Conservation (phyloP, 2,888 invertebrate species). For the Tortricodes alternella region DNA sequence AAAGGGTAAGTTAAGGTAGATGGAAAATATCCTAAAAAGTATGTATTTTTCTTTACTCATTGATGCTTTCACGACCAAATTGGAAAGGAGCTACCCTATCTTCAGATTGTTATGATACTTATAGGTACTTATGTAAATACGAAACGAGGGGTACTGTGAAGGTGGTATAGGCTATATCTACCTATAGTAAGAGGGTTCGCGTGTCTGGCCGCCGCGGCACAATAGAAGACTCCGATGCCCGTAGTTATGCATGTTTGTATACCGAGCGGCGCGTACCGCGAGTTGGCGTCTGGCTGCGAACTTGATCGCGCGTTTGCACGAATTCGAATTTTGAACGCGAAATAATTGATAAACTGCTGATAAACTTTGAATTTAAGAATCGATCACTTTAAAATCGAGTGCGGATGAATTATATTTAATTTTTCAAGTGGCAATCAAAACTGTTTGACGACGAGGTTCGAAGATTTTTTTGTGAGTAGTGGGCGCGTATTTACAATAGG, state of each 20-base stretch:
- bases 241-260: slow-evolving; percentile 62
- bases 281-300: slow-evolving; percentile 74
- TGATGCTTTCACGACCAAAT: background rate
- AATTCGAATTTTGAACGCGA: slow-evolving; percentile 55
- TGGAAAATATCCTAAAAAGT: background rate
- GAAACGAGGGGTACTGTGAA: slow-evolving; percentile 34
- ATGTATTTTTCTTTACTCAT: background rate
- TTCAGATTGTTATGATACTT: slow-evolving; percentile 10
- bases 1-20: background rate
- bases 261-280: slow-evolving; percentile 58
- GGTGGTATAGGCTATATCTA: slow-evolving; percentile 51
- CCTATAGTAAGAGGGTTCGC: slow-evolving; percentile 64
- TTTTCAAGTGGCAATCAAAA: slow-evolving; percentile 40
- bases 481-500: slow-evolving; percentile 52
- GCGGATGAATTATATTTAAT: slow-evolving; percentile 34
- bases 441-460: slow-evolving; percentile 37
- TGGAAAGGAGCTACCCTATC: slow-evolving; percentile 1
- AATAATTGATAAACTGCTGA: slow-evolving; percentile 38
- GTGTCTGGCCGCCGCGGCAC: slow-evolving; percentile 69
- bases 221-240: slow-evolving; percentile 65
- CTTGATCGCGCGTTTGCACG: slow-evolving; percentile 73
- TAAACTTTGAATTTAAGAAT: slow-evolving; percentile 27
- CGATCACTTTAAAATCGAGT: slow-evolving; percentile 16
- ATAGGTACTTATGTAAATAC: slow-evolving; percentile 20
- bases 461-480: slow-evolving; percentile 46